phyloP scores from a whole-genome alignment of 2,797 vertebrate species.

The Siniperca obscura region DNA sequence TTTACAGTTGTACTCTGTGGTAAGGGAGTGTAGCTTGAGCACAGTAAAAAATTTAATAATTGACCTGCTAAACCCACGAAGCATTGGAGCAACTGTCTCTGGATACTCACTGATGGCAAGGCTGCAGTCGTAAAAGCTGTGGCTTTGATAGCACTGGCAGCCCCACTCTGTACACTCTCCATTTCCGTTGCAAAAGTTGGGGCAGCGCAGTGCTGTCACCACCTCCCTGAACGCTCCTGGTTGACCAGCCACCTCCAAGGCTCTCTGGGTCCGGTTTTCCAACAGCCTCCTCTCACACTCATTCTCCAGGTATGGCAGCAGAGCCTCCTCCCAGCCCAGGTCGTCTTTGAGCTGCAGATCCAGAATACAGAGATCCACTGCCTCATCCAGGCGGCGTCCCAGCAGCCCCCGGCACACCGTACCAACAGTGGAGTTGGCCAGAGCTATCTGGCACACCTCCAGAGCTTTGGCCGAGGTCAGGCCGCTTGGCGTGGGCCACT shows the following conservation, averaged over 20 bases:
- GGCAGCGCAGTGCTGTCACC: conserved; percentile 80
- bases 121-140: conserved; percentile 86
- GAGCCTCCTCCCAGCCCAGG: conserved; percentile 78
- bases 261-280: conserved; percentile 71
- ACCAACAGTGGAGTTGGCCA: conserved; percentile 83
- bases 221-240: conserved; percentile 47
- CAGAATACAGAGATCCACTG: conserved; percentile 83
- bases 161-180: conserved; percentile 84
- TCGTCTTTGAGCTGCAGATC: conserved; percentile 88
- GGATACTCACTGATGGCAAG: conserved; percentile 81
- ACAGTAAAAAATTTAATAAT: neutral
- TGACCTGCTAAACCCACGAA: neutral
- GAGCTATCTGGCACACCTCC: conserved; percentile 76
- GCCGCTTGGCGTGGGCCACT: conserved; percentile 84
- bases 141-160: conserved; percentile 82
- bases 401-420: conserved; percentile 77
- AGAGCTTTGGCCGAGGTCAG: conserved; percentile 78
- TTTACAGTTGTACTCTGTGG: neutral
- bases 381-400: conserved; percentile 79
- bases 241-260: conserved; percentile 33
- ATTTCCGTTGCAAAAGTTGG: conserved; percentile 82
- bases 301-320: conserved; percentile 87
- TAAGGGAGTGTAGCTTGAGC: neutral
- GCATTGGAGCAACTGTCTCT: neutral
- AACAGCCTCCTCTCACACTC: conserved; percentile 87